Conservation (phyloP, 2,888 invertebrate genomes). For the Lithophane socia region DNA sequence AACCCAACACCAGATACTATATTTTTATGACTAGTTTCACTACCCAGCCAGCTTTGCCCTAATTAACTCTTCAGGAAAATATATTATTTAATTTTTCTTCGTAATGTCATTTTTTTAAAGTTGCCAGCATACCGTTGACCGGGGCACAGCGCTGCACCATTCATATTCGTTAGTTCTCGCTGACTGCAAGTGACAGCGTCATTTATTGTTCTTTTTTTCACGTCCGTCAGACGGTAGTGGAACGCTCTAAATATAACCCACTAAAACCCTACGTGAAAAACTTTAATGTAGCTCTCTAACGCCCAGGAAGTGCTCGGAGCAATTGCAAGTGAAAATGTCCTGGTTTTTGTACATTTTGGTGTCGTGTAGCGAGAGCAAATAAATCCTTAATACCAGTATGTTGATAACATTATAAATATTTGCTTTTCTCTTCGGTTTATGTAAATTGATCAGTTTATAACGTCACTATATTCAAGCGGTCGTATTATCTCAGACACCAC, state of each 20-base stretch:
- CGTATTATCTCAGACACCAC: conserved; percentile 36
- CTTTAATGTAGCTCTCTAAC: conserved; percentile 23
- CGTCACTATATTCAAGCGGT: conserved; percentile 39
- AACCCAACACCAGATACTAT: conserved; percentile 34
- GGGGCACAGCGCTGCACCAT: conserved; percentile 43
- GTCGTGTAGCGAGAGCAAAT: background rate
- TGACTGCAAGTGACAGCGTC: conserved; percentile 56
- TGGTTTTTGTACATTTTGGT: background rate
- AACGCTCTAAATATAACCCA: conserved; percentile 38
- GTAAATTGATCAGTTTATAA: conserved; percentile 10
- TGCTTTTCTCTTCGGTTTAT: conserved; percentile 1
- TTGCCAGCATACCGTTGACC: conserved; percentile 30
- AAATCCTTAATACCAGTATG: background rate
- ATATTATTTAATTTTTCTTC: conserved; percentile 20
- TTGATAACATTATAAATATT: conserved; percentile 2
- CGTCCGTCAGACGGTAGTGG: conserved; percentile 9
- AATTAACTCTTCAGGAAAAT: conserved; percentile 47
- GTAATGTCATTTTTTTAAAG: conserved; percentile 37
- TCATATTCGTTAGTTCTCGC: conserved; percentile 59
- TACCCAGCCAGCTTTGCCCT: conserved; percentile 16
- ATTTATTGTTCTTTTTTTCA: conserved; percentile 48
- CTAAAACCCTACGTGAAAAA: conserved; percentile 35
- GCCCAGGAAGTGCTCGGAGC: conserved; percentile 7
- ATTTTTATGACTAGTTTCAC: conserved; percentile 43
- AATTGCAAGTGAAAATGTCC: conserved; percentile 14